Evolutionary conservation across 2,113 vertebrate species (phyloP).

Genomic region (Ochotona curzoniae): DNA sequence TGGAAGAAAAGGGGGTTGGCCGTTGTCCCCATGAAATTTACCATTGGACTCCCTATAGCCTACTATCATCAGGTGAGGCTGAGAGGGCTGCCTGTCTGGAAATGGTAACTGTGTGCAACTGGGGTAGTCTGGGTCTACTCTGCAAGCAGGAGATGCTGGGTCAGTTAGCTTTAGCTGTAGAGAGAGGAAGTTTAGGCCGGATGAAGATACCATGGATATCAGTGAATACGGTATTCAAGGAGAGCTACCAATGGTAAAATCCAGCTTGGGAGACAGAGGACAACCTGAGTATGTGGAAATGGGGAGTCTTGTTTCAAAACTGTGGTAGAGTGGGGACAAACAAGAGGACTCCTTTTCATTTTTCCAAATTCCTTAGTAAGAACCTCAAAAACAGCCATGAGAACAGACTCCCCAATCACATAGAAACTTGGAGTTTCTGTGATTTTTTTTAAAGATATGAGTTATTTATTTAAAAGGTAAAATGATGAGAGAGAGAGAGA

Average conservation of each 20-base stretch:
- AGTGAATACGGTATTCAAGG: neutral
- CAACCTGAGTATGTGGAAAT: too few species aligned
- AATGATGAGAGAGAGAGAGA: too few species aligned
- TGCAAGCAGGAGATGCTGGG: neutral
- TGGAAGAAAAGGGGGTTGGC: conserved; percentile 92
- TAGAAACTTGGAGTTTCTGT: neutral
- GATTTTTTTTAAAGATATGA: too few species aligned
- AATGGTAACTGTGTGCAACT: neutral
- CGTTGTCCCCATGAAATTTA: conserved; percentile 89
- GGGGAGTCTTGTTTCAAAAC: neutral
- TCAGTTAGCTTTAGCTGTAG: neutral
- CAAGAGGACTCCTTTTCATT: neutral
- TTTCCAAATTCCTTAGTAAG: neutral
- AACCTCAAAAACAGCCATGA: neutral
- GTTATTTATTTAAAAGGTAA: too few species aligned
- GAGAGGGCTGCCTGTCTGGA: neutral
- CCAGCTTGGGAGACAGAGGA: neutral
- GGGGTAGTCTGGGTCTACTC: neutral
- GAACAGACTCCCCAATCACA: neutral
- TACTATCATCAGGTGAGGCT: conserved; percentile 88
- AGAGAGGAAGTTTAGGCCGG: neutral
- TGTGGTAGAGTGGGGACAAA: neutral
- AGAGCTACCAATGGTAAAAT: neutral
- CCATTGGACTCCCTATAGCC: conserved; percentile 81
- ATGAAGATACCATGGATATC: fast-evolving